These are phyloP conservation scores for Corbicula japonica DNA, from an alignment of 2,888 invertebrate genomes.

Conservation along the genomic window DNA sequence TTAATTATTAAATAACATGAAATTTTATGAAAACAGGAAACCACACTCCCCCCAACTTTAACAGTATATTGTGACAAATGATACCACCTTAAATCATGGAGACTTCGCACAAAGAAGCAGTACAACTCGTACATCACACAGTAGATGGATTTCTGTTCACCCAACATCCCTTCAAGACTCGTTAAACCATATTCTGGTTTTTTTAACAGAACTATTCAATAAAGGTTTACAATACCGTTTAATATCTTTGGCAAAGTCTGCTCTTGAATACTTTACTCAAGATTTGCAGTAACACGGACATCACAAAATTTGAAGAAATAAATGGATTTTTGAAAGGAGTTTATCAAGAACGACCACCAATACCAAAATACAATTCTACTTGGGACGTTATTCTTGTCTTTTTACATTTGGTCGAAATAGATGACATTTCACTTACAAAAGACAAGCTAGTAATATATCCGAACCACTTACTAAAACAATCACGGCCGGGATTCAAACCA, in stretches of 20 bases:
- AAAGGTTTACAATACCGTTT: neutral
- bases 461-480: constrained; percentile 7
- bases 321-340: constrained; percentile 7
- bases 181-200: neutral
- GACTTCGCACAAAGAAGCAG: constrained; percentile 4
- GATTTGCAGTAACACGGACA: neutral
- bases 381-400: constrained; percentile 4
- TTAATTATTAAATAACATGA: too few species aligned
- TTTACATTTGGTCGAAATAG: neutral
- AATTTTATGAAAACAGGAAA: too few species aligned
- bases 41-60: too few species aligned
- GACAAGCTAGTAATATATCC: neutral
- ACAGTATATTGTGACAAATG: too few species aligned
- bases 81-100: constrained; percentile 3
- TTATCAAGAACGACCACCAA: neutral
- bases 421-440: neutral
- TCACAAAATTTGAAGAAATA: neutral
- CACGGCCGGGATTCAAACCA: neutral
- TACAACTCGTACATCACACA: constrained; percentile 9
- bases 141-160: neutral
- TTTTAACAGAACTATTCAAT: neutral
- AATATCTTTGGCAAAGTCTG: neutral
- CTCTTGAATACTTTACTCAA: neutral
- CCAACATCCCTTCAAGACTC: neutral
- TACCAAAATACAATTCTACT: neutral